Base-by-base conservation (phyloP, 2,113 vertebrate species). In the Crotalus tigris region DNA sequence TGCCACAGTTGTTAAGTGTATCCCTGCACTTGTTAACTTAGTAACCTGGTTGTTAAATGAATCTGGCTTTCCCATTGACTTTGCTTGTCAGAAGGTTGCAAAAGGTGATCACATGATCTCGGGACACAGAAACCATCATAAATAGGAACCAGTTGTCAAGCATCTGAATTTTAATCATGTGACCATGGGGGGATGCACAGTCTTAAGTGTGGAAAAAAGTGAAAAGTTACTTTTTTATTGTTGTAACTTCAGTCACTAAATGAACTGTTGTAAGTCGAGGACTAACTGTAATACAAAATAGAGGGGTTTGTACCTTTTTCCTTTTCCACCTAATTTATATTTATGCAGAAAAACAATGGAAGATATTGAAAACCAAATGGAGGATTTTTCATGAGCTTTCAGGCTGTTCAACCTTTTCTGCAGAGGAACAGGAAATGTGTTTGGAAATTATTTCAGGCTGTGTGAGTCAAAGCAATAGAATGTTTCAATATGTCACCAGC, bases 361-460 rank as follows among this genome's bases (percentile, higher is more conserved):
- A 92, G 94, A 92, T 19, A 24, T 85, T 61, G 59, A 93, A 53
- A 92, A 55, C 55, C 59, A 94, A 94, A 26, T 19, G 0, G 0
- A 19, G 1, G 55, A 5, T 54, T 91, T 69, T 90, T 95, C 87
- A 87, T 93, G 91, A 95, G 46, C 17, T 17, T 91, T 85, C 12
- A 59, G 94, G 94, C 90, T 33, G 89, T 91, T 93, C 89, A 93
- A 46, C 33, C 23, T 89, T 91, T 91, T 90, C 57, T 29, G 90
- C 8, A 0, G 0, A 24, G 92, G 2, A 93, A 33, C 21, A 93
- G 61, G 64, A 92, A 95, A 64, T 12, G 85, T 88, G 44, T 12
- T 4, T 0, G 29, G 59, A 90, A 92, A 94, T 46, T 44, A 59
- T 94, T 95, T 96, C 15, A 11, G 29, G 39, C 0, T 0, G 17